Base-by-base conservation (phyloP, 2,888 invertebrate genomes). In the Crocallis elinguaria region DNA sequence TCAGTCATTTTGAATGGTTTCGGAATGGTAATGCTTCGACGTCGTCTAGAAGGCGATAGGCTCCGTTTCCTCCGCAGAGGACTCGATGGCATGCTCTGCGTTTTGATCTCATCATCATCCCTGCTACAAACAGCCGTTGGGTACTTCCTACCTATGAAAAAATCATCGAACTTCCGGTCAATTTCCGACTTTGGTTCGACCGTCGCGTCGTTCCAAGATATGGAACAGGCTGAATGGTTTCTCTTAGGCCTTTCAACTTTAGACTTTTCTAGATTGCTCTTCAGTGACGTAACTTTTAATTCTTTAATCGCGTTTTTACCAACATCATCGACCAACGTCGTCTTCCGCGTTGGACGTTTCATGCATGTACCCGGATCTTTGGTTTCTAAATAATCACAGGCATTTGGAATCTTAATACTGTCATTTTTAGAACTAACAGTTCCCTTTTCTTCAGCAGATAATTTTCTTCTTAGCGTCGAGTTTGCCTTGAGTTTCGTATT, bases 1-100 rank as follows among this genome's bases (percentile, higher is more conserved):
- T 94, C 90, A 1, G 94, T 94, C 92, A 95, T 94, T 79, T 93
- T 93, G 74, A 95, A 95, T 1, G 95, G 94, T 73, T 94, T 94
- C 0, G 95, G 94, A 49, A 94, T 86, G 0, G 95, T 95, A 13
- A 93, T 75, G 56, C 76, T 79, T 66, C 81, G 86, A 23, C 75
- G 73, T 41, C 82, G 76, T 23, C 79, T 66, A 29, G 63, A 46
- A 7, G 82, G 80, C 0, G 85, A 82, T 32, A 65, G 67, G 21
- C 71, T 66, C 17, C 79, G 75, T 69, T 86, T 92, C 8, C 75
- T 73, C 64, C 92, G 83, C 23, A 86, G 57, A 21, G 94, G 94
- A 73, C 93, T 94, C 33, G 90, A 91, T 0, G 94, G 94, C 77
- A 93, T 92, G 71, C 94, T 94, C 65, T 87, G 91, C 0, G 92